These are phyloP conservation scores for Heliconius nattereri DNA, from an alignment of 1,140 invertebrate genomes.

Conservation along the genomic window DNA sequence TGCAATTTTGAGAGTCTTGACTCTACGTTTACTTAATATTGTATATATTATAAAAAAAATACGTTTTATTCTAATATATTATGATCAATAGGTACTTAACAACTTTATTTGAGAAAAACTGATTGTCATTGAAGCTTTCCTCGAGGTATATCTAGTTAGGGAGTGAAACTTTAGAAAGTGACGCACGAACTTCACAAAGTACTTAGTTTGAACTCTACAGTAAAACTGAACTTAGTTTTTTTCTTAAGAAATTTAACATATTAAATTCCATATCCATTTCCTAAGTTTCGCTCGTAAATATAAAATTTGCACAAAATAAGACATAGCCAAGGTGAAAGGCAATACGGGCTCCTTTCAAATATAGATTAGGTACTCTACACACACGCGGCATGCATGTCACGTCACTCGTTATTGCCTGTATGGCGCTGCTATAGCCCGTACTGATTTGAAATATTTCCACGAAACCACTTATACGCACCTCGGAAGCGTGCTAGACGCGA, in stretches of 20 bases:
- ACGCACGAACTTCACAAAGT: not conserved
- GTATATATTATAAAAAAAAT: too few species aligned
- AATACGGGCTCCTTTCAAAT: constrained; percentile 55
- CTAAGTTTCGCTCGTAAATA: not conserved
- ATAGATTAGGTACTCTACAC: constrained; percentile 69
- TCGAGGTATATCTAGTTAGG: not conserved
- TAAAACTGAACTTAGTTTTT: not conserved
- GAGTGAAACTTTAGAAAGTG: not conserved
- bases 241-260: not conserved
- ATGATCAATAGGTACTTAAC: too few species aligned
- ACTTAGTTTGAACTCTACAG: not conserved
- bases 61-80: not conserved
- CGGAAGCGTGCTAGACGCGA: constrained; percentile 27
- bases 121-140: not conserved
- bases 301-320: constrained; percentile 50
- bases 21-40: too few species aligned
- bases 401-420: constrained; percentile 76
- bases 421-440: constrained; percentile 56
- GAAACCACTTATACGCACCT: constrained; percentile 77
- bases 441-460: constrained; percentile 80
- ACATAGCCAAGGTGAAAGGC: constrained; percentile 65
- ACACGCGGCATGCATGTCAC: constrained; percentile 70
- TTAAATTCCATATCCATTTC: not conserved
- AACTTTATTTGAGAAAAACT: not conserved
- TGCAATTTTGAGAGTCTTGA: not conserved